Base-by-base conservation (phyloP, 37 sponge, comb jelly and placozoan genomes). In the Chondrosia reniformis region DNA sequence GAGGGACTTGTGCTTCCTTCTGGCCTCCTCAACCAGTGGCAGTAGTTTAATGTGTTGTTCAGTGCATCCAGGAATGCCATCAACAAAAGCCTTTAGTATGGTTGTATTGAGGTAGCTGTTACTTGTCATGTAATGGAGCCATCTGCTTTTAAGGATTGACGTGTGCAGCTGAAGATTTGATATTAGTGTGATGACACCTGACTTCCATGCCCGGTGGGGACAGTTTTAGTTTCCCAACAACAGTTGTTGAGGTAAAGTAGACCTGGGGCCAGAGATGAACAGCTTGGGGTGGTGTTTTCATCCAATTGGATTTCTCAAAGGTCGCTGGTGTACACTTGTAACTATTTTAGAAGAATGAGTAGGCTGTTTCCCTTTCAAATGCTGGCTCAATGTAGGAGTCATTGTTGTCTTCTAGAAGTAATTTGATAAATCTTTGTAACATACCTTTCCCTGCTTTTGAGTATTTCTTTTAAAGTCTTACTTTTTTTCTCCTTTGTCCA, bases 21-120 rank as follows among this genome's bases (percentile, higher is more conserved):
- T 31, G 59, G 78, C 32, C 24, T 64, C 33, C 2, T 64, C 32
- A 28, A 62, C n/a, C 63, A 28, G 28, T 32, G 66, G 33, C 66
- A 64, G n/a, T 6, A 77, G 63, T 46, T 57, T 77, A 24, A 57
- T 15, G 62, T 77, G 78, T 40, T 77, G 78, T 33, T 77, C 78
- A 21, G 78, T 77, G 62, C 78, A 77, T 8, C 78, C 78, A 10
- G 78, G 78, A 43, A 59, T 33, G 34, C 66, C 36, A 13, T 64
- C 66, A 13, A 64, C 66, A 32, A 64, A 64, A 19, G 66, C 66
- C 22, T 49, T 59, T 27, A 28, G 61, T 44, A 77, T 57, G 59
- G 52, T 39, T n/a, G 44, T 76, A 56, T 76, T 42, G 2, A 76
- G 76, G 56, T 76, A 76, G 25, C 76, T 33, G 43, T 76, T 76